Evolutionary conservation across 1,140 invertebrate genomes (phyloP).

Genomic region (Holotrichia oblita): DNA sequence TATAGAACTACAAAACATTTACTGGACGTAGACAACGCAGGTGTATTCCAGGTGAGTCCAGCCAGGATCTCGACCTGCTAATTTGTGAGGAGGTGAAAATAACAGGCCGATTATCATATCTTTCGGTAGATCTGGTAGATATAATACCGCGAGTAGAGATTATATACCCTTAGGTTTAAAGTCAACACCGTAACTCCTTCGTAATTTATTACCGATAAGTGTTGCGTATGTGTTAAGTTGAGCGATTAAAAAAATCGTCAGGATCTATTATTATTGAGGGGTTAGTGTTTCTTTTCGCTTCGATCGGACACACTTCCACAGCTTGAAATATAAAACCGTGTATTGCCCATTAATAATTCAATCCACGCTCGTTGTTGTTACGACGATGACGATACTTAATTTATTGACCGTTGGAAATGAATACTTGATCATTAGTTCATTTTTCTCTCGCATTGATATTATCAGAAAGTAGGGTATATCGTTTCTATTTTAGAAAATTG

Average conservation of each 20-base stretch:
- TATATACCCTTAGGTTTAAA: slow-evolving; percentile 52
- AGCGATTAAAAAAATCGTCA: slow-evolving; percentile 36
- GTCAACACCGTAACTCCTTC: slow-evolving; percentile 54
- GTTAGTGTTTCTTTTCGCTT: slow-evolving; percentile 39
- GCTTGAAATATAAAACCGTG: slow-evolving; percentile 29
- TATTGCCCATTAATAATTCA: slow-evolving; percentile 37
- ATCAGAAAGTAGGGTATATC: too few species aligned
- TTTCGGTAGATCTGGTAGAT: slow-evolving; percentile 39
- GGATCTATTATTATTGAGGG: slow-evolving; percentile 20
- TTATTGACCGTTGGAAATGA: slow-evolving; percentile 4
- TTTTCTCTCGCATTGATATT: neutral
- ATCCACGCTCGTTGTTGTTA: neutral
- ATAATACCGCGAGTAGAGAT: slow-evolving; percentile 45
- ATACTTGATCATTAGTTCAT: neutral
- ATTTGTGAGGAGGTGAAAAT: slow-evolving; percentile 59
- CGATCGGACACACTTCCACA: slow-evolving; percentile 30
- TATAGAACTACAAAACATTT: neutral
- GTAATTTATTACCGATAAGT: slow-evolving; percentile 52
- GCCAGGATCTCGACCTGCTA: slow-evolving; percentile 53
- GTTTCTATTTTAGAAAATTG: too few species aligned
- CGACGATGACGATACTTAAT: neutral
- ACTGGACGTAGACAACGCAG: slow-evolving; percentile 44
- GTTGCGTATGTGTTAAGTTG: slow-evolving; percentile 33
- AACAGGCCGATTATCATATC: slow-evolving; percentile 58
- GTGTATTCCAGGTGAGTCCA: slow-evolving; percentile 51